Evolutionary conservation across 2,888 invertebrate species (phyloP).

Genomic region (Parnassius orleans): DNA sequence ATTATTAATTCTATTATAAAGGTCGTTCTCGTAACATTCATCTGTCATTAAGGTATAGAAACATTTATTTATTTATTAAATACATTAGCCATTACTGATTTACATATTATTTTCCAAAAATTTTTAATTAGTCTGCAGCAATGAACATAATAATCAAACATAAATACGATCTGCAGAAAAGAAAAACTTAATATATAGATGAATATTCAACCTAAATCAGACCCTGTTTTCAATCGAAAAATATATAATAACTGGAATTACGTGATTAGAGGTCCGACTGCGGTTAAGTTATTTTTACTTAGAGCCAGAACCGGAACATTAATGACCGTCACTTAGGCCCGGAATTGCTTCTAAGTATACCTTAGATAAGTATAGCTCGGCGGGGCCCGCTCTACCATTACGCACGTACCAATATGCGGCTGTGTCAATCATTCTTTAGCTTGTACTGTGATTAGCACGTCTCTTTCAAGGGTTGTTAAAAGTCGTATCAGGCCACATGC

Average conservation of each 20-base stretch:
- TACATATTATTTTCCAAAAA: no score
- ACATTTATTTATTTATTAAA: no score
- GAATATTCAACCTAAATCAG: constrained; percentile 34
- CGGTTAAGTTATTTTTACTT: constrained; percentile 60
- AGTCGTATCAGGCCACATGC: no score
- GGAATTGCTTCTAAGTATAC: constrained; percentile 57
- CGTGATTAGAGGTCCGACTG: constrained; percentile 52
- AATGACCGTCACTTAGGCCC: constrained; percentile 55
- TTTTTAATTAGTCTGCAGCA: no score
- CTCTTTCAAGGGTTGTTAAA: not conserved
- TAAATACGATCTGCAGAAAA: no score
- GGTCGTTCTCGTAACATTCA: no score
- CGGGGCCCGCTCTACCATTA: constrained; percentile 31
- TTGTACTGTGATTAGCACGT: constrained; percentile 8
- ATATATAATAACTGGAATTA: constrained; percentile 64
- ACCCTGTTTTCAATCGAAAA: constrained; percentile 56
- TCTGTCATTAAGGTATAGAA: no score
- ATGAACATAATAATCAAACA: not conserved
- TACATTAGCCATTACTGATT: no score
- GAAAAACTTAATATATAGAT: no score
- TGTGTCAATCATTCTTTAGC: constrained; percentile 25
- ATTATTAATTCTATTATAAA: no score
- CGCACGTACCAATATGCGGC: constrained; percentile 36
- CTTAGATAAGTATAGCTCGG: constrained; percentile 48
- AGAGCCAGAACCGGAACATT: constrained; percentile 43